These are phyloP conservation scores for Acomys russatus DNA, from an alignment of 2,797 vertebrate species.

Conservation along the genomic window DNA sequence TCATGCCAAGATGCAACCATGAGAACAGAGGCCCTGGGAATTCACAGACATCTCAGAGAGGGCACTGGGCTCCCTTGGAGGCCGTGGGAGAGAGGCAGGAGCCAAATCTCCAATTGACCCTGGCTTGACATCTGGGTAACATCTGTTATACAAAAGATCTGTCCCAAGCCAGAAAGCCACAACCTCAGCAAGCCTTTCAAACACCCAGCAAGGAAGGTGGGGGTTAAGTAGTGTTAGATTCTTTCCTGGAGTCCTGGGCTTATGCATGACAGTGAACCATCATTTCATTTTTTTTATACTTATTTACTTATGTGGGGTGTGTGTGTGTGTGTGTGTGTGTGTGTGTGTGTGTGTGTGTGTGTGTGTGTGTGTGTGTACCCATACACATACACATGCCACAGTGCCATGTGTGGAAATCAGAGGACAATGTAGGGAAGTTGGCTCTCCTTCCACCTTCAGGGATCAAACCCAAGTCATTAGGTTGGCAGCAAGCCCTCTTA, in stretches of 20 bases:
- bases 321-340: neutral
- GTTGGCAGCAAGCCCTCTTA: neutral
- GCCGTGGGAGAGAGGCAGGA: slow-evolving; percentile 66
- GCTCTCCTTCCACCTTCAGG: neutral
- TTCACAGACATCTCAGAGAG: neutral
- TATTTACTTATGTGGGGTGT: neutral
- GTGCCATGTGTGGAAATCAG: neutral
- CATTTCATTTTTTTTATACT: neutral
- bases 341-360: neutral
- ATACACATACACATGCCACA: neutral
- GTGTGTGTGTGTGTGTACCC: neutral
- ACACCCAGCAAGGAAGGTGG: neutral
- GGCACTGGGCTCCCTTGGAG: slow-evolving; percentile 32
- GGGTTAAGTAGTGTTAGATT: slow-evolving; percentile 18
- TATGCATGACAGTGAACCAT: rapidly evolving
- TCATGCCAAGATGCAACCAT: slow-evolving; percentile 43
- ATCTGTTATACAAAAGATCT: slow-evolving; percentile 67
- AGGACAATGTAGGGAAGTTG: neutral
- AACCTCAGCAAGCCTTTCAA: slow-evolving; percentile 34
- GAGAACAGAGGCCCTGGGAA: slow-evolving; percentile 69
- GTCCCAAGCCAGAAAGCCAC: slow-evolving; percentile 8
- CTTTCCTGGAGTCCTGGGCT: neutral
- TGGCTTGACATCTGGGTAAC: slow-evolving; percentile 76
- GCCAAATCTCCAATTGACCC: slow-evolving; percentile 70
- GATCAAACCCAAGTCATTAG: neutral